Percentiles rank a stretch among this genome's conserved stretches.
Conservation (phyloP, 2,113 vertebrate species). For the Podarcis raffonei region DNA sequence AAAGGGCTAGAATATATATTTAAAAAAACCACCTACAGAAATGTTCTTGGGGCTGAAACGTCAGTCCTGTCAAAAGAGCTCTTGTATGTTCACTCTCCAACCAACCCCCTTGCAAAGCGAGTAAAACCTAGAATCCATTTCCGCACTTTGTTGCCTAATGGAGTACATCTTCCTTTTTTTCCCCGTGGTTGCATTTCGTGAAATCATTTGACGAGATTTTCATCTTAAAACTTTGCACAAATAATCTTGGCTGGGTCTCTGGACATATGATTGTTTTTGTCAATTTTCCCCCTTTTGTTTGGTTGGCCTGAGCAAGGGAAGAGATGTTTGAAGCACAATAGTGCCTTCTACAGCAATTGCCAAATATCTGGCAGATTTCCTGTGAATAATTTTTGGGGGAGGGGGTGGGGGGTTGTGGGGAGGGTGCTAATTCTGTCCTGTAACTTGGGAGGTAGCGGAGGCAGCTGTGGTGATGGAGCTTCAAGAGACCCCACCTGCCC, state of each 20-base stretch:
- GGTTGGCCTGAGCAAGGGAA: slow-evolving; percentile 40
- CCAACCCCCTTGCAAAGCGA: not conserved
- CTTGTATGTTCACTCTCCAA: not conserved
- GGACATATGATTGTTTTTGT: slow-evolving; percentile 43
- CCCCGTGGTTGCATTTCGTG: slow-evolving; percentile 47
- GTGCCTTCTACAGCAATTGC: slow-evolving; percentile 35
- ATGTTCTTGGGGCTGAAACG: slow-evolving; percentile 3
- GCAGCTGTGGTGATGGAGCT: too few species aligned
- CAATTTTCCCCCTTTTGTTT: slow-evolving; percentile 48
- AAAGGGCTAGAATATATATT: not conserved
- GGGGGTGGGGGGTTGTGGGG: slow-evolving; percentile 19
- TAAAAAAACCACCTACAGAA: not conserved
- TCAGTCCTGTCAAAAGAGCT: not conserved
- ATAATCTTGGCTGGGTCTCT: slow-evolving; percentile 45
- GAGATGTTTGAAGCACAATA: slow-evolving; percentile 43
- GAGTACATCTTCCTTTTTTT: slow-evolving; percentile 30
- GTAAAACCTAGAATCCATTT: not conserved
- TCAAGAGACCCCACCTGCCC: too few species aligned
- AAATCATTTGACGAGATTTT: slow-evolving; percentile 49
- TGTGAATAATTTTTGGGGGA: slow-evolving; percentile 34
- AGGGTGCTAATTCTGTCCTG: slow-evolving; percentile 63
- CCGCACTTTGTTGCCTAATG: slow-evolving; percentile 51
- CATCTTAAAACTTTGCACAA: slow-evolving; percentile 51
- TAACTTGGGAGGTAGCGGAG: too few species aligned
- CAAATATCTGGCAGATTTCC: slow-evolving; percentile 34